Evolutionary conservation across 2,113 vertebrate genomes (phyloP).

Genomic region (Hemicordylus capensis): DNA sequence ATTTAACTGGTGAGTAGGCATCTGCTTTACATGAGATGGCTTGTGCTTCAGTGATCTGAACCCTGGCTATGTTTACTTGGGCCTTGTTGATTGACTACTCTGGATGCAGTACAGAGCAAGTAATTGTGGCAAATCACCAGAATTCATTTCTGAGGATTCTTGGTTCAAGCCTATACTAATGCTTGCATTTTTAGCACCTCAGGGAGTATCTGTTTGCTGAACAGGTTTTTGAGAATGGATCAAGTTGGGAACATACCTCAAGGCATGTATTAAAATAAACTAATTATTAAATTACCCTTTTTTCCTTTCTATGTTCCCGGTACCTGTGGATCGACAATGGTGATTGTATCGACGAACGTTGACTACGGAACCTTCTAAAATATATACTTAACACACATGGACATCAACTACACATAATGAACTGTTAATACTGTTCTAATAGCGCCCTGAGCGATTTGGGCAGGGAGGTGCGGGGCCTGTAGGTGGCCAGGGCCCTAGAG

Average conservation of each 20-base stretch:
- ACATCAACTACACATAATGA: constrained; percentile 87
- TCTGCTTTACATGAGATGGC: constrained; percentile 68
- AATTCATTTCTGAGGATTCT: constrained; percentile 78
- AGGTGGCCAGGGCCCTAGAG: constrained; percentile 87
- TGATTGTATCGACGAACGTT: constrained; percentile 98
- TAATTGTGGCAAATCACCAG: constrained; percentile 79
- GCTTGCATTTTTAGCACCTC: constrained; percentile 83
- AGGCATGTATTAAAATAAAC: constrained; percentile 87
- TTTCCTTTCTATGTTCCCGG: constrained; percentile 99
- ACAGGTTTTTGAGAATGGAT: constrained; percentile 86
- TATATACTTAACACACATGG: constrained; percentile 89
- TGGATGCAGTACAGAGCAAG: constrained; percentile 45
- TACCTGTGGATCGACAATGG: constrained; percentile 99
- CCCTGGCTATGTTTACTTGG: constrained; percentile 74
- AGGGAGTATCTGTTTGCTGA: constrained; percentile 85
- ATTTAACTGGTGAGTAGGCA: constrained; percentile 82
- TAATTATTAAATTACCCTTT: constrained; percentile 99
- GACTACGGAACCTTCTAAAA: constrained; percentile 94
- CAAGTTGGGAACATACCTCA: constrained; percentile 88
- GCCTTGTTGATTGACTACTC: not conserved
- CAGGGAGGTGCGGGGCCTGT: constrained; percentile 90
- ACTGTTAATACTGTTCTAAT: constrained; percentile 84
- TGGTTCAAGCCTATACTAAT: constrained; percentile 84
- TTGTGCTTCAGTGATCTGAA: constrained; percentile 69
- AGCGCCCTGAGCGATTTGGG: constrained; percentile 97